phyloP scores from a whole-genome alignment of 2,888 invertebrate genomes.

The Rhingia campestris region DNA sequence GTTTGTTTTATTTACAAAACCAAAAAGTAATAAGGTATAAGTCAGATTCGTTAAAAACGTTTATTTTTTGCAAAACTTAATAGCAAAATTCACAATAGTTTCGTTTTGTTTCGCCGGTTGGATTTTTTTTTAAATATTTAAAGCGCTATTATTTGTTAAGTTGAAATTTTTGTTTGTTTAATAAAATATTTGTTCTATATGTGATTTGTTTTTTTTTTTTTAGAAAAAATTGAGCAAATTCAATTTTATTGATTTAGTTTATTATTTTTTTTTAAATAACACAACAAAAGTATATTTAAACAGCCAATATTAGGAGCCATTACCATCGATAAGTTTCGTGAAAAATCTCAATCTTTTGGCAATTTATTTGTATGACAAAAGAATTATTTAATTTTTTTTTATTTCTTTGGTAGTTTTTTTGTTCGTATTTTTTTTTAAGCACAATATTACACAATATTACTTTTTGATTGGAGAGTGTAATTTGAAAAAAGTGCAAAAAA shows the following conservation, averaged over 20 bases:
- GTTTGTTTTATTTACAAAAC: conserved; percentile 66
- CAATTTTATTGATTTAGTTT: conserved; percentile 59
- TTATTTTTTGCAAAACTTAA: conserved; percentile 55
- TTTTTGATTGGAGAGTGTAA: conserved; percentile 80
- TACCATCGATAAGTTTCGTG: conserved; percentile 84
- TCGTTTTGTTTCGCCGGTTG: conserved; percentile 30
- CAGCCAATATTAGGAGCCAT: conserved; percentile 83
- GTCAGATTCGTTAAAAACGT: conserved; percentile 61
- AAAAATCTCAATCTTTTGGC: conserved; percentile 83
- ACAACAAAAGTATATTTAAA: conserved; percentile 75
- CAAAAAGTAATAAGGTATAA: conserved; percentile 74
- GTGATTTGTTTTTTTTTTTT: conserved; percentile 26
- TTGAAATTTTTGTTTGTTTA: conserved; percentile 68
- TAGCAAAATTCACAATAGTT: conserved; percentile 67
- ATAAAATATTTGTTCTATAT: conserved; percentile 58
- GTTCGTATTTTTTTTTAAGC: conserved; percentile 73
- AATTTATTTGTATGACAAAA: conserved; percentile 82
- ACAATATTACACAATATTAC: conserved; percentile 80
- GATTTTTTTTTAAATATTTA: conserved; percentile 16
- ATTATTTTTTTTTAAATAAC: conserved; percentile 59
- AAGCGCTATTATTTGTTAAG: conserved; percentile 48
- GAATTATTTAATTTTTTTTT: conserved; percentile 80
- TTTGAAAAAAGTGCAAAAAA: conserved; percentile 67
- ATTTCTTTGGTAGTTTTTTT: conserved; percentile 70
- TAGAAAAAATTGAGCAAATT: conserved; percentile 59